A percentile compares a stretch with the other conserved stretches of the same genome.
Conservation (phyloP, 2,888 invertebrate species). For the Linnaemya vulpina region DNA sequence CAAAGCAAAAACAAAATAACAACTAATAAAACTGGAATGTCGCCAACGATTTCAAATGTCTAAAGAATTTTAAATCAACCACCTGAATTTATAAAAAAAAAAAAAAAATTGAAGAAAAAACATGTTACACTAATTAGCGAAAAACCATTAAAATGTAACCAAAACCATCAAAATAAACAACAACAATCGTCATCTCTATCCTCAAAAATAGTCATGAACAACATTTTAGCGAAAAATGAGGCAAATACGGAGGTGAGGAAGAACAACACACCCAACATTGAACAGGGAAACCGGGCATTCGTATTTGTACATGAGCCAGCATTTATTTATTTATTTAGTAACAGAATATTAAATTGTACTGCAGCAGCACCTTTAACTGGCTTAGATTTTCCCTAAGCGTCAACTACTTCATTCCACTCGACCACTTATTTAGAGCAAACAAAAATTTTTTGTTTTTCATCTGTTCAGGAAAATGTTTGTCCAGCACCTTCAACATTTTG, state of each 20-base stretch:
- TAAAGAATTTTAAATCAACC: constrained; percentile 25
- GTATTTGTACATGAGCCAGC: neutral
- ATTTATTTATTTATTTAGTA: constrained; percentile 33
- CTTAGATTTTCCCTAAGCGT: neutral
- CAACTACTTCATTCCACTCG: neutral
- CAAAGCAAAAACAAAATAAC: neutral
- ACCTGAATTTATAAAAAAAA: neutral
- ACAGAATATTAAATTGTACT: neutral
- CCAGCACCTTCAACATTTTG: too few relatives aligned
- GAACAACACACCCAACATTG: neutral
- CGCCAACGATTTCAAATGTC: neutral
- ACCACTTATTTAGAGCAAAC: neutral
- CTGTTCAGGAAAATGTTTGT: too few relatives aligned
- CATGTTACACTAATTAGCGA: constrained; percentile 66
- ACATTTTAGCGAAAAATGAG: constrained; percentile 2
- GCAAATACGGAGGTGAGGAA: constrained; percentile 3
- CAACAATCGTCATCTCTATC: constrained; percentile 18
- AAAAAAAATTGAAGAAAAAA: constrained; percentile 23
- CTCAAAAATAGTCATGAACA: constrained; percentile 13
- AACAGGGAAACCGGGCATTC: neutral
- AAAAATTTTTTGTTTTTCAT: constrained; percentile 2
- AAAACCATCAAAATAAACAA: constrained; percentile 49
- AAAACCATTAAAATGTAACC: constrained; percentile 67
- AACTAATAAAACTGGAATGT: neutral
- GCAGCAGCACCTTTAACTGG: constrained; percentile 11